A percentile compares a stretch with the other conserved stretches of the same genome.
These are phyloP conservation scores for Prostheceraeus crozeri DNA, from an alignment of 2,888 invertebrate species.

Conservation along the genomic window DNA sequence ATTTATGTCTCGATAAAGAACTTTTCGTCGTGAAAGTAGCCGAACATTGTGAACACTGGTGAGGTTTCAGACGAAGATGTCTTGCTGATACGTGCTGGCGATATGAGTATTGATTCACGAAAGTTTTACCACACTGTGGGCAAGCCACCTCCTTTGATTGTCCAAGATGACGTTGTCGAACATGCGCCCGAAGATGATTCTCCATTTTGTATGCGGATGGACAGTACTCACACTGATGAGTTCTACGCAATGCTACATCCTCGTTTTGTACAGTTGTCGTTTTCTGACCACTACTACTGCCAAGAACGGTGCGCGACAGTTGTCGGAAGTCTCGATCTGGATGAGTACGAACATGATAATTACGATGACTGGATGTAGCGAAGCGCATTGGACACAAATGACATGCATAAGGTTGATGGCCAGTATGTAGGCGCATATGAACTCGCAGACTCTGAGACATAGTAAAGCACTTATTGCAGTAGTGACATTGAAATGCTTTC, in stretches of 20 bases:
- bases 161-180: slow-evolving; percentile 9
- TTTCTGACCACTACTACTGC: background rate
- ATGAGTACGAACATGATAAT: slow-evolving; percentile 22
- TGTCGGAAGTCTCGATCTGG: too few relatives aligned
- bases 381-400: slow-evolving; percentile 18
- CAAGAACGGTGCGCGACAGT: background rate
- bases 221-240: slow-evolving; percentile 21
- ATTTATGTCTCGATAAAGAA: slow-evolving; percentile 14
- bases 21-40: slow-evolving; percentile 19
- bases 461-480: slow-evolving; percentile 27
- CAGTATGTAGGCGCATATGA: slow-evolving; percentile 28
- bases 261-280: background rate
- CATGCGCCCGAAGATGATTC: slow-evolving; percentile 25
- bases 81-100: slow-evolving; percentile 13
- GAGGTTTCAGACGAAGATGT: slow-evolving; percentile 11
- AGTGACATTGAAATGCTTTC: slow-evolving; percentile 26
- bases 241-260: too few relatives aligned
- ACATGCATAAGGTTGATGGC: slow-evolving; percentile 7
- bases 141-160: slow-evolving; percentile 6
- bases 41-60: slow-evolving; percentile 22
- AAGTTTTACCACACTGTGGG: slow-evolving; percentile 19
- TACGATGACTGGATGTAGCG: slow-evolving; percentile 26
- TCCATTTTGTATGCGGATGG: slow-evolving; percentile 16
- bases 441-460: slow-evolving; percentile 28
- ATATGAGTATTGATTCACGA: slow-evolving; percentile 6